These are phyloP conservation scores for Calonectris borealis DNA, from an alignment of 2,113 vertebrate species.

Conservation along the genomic window DNA sequence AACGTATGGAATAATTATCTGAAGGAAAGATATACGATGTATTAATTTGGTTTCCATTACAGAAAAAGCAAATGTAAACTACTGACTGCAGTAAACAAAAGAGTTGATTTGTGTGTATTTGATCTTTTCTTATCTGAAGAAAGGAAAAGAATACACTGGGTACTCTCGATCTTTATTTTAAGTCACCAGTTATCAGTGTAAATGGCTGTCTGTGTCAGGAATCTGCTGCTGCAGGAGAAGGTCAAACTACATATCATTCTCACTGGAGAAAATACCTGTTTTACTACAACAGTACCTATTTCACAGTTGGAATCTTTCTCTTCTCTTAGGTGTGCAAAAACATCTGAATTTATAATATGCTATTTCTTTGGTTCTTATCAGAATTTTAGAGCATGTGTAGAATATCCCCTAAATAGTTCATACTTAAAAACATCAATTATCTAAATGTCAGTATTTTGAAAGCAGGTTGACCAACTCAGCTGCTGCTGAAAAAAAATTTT, in stretches of 20 bases:
- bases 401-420: background rate
- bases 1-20: conserved; percentile 16
- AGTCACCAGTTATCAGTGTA: background rate
- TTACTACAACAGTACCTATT: background rate
- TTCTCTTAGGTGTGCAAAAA: background rate
- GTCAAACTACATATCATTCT: background rate
- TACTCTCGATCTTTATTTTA: background rate
- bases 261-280: background rate
- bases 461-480: background rate
- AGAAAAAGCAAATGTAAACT: background rate
- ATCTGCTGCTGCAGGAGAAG: background rate
- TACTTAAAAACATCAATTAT: background rate
- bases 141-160: background rate
- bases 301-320: background rate
- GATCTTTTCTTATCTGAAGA: background rate
- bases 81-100: background rate
- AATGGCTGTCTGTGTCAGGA: background rate
- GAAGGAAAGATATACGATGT: background rate
- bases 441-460: background rate
- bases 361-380: background rate
- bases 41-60: conserved; percentile 22
- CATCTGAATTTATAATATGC: background rate
- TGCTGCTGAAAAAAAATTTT: background rate
- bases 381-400: background rate
- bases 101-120: background rate